A percentile compares a stretch with the other conserved stretches of the same genome.
Evolutionary conservation across 1,140 invertebrate genomes (phyloP).

Genomic region (Hycleus cichorii): DNA sequence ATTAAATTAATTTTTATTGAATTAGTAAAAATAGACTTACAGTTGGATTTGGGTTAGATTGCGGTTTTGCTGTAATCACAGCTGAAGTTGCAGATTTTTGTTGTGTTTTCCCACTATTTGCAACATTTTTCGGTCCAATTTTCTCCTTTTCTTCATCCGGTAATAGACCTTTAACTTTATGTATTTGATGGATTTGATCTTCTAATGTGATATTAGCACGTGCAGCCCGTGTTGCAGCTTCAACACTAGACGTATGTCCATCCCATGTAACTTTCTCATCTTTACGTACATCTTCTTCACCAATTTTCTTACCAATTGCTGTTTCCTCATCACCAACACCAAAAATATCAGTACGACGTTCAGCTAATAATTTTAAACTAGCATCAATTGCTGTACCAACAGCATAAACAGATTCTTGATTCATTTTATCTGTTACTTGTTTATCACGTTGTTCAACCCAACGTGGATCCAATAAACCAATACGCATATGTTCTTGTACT

Average conservation of each 20-base stretch:
- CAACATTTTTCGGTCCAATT: constrained; percentile 73
- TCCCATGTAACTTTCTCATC: constrained; percentile 96
- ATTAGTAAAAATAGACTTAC: constrained; percentile 15
- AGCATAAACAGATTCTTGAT: constrained; percentile 82
- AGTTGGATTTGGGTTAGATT: constrained; percentile 37
- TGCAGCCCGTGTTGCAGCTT: constrained; percentile 84
- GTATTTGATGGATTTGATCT: constrained; percentile 95
- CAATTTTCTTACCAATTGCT: constrained; percentile 97
- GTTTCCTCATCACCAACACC: constrained; percentile 98
- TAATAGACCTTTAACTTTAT: constrained; percentile 87
- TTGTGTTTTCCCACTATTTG: constrained; percentile 23
- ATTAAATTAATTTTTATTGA: background rate
- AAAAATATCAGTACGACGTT: constrained; percentile 99
- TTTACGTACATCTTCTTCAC: constrained; percentile 85
- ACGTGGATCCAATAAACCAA: constrained; percentile 92
- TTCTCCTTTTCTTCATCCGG: constrained; percentile 93
- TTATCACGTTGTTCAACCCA: constrained; percentile 97
- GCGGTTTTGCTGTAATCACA: constrained; percentile 44
- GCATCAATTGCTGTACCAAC: constrained; percentile 87
- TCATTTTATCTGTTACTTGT: constrained; percentile 71
- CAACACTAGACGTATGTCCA: constrained; percentile 92
- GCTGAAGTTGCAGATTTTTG: constrained; percentile 38
- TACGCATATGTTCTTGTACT: constrained; percentile 96
- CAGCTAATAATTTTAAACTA: constrained; percentile 91
- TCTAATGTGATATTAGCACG: constrained; percentile 93